Base-by-base conservation (phyloP, 2,888 invertebrate species). In the Mythimna loreyi region DNA sequence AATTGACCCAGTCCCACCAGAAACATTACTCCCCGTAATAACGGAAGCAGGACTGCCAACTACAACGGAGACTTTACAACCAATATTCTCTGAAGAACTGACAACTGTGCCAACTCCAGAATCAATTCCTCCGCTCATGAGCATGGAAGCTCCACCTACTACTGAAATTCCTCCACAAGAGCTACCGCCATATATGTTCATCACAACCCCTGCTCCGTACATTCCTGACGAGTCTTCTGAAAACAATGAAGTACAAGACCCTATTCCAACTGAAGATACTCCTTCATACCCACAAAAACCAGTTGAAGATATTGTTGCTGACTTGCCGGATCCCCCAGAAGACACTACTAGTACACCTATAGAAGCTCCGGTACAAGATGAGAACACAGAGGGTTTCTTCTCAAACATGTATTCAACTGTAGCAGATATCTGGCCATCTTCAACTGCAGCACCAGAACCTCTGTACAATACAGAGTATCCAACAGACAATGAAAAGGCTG, bases 351-450 rank as follows among this genome's bases (percentile, higher is more conserved):
- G 49, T 56, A 23, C 66, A 33, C 56, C 85, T 59, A 79, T 66
- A 21, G 84, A 87, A 63, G 40, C 65, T 33, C 60, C 83, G 47
- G 30, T 65, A 21, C 67, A 82, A 62, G 85, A 88, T 58, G 89
- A 87, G 57, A 86, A 71, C 57, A 71, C 78, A 28, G 86, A 89
- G 72, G 83, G 92, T 43, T 86, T 94, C 56, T 81, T 95, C 9
- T 92, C 94, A 66, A 89, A 84, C 60, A 86, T 95, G 73, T 93
- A 91, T 70, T 86, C 93, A 50, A 91, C 91, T 47, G 80, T 96
- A 77, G 88, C 91, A n/a, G 91, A 91, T 59, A 87, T 95, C n/a
- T 92, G 90, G 89, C 90, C 93, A 3, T 86, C 92, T 3, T 84
- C 91, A 52, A 90, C 92, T 3, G 92, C 93, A 66, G 57, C 86